Evolutionary conservation across 1,140 invertebrate genomes (phyloP).

Genomic region (Cyclina sinensis): DNA sequence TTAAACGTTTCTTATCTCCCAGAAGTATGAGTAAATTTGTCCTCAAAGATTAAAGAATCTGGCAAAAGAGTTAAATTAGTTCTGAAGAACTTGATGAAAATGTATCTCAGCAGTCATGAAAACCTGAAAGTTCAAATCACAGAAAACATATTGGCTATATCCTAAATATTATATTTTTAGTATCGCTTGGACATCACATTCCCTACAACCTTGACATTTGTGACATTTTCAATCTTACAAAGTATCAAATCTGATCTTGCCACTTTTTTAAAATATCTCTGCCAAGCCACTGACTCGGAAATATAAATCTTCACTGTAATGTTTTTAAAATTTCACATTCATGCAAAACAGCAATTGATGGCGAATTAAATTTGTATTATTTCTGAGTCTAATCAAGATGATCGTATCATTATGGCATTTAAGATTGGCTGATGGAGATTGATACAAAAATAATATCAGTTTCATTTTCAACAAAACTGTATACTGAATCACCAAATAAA

Average conservation of each 20-base stretch:
- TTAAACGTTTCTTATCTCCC: no score
- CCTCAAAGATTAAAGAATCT: no score
- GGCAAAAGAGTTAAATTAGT: no score
- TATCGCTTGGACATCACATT: no score
- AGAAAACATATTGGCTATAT: no score
- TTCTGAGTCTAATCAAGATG: slow-evolving; percentile 42
- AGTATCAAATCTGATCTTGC: neutral
- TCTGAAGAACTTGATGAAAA: no score
- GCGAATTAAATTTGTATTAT: slow-evolving; percentile 63
- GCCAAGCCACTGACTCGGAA: slow-evolving; percentile 6
- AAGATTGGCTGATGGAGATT: slow-evolving; percentile 55
- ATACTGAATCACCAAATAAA: slow-evolving; percentile 27
- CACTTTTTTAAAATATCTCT: neutral
- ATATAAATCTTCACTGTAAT: slow-evolving; percentile 34
- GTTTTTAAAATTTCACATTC: slow-evolving; percentile 29
- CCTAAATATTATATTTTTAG: no score
- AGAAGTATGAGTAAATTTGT: no score
- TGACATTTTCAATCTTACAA: slow-evolving; percentile 21
- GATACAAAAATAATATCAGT: slow-evolving; percentile 60
- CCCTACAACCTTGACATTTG: no score
- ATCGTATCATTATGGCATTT: slow-evolving; percentile 45
- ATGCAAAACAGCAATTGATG: slow-evolving; percentile 52
- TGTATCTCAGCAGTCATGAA: no score
- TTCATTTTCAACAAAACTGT: slow-evolving; percentile 40
- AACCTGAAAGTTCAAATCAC: no score